Base-by-base conservation (phyloP, 1,140 invertebrate genomes). In the Drosophila obscura region DNA sequence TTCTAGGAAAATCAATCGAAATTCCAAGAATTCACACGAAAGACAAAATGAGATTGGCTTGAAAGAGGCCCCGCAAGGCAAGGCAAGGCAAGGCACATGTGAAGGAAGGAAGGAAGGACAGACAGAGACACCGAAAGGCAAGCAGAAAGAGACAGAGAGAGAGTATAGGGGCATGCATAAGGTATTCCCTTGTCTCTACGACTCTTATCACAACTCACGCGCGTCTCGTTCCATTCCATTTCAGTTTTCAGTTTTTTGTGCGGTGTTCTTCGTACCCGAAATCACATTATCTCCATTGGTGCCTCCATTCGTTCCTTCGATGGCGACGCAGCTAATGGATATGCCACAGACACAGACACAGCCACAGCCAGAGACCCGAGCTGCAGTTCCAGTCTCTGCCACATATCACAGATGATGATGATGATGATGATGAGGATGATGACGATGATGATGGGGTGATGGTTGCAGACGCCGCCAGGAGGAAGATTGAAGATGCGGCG, bases 401-500 rank as follows among this genome's bases (percentile, higher is more conserved):
- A 74, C 80, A 82, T 80, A 83, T 84, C 82, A 84, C 82, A 88
- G 85, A 87, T 87, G 78, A 87, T 53, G 71, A 73, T 61, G 69
- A 75, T 68, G 78, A 77, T 62, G 80, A 52, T 72, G 76, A 68
- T 78, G 75, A 50, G 44, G 50, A 46, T 46, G 60, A 41, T 53
- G 60, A 11, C 26, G 62, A 26, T 16, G 46, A 46, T 24, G 56
- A 15, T 48, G 26, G 26, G 56, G 19, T 50, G 75, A 63, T 74
- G 72, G 63, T 60, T 50, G 83, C 72, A 77, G 82, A 66, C 77
- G 77, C 73, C 79, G 78, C 62, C n/a, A 43, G 72, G 48, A 73
- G 56, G 73, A 90, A 90, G 88, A 90, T 90, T 90, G 88, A 90
- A 90, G 88, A 90, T 90, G 88, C 83, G 82, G 80, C 83, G 88